Conservation (phyloP, 2,113 vertebrate genomes). For the Dicaeum eximium region DNA sequence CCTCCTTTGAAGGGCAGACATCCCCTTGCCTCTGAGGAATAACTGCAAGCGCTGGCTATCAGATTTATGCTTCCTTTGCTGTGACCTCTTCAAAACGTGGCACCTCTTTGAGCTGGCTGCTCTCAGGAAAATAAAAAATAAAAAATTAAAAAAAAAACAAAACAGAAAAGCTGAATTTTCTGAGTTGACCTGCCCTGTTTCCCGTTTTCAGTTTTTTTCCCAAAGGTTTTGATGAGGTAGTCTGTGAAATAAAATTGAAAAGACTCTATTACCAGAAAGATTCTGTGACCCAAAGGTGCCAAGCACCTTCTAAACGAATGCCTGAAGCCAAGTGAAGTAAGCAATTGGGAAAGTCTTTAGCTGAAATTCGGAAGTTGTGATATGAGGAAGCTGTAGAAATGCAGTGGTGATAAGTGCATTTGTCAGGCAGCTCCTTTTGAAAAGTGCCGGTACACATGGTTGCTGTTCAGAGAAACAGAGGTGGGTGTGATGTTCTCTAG, state of each 20-base stretch:
- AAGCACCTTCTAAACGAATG: not conserved
- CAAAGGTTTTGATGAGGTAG: not conserved
- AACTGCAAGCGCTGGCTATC: not conserved
- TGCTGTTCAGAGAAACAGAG: not conserved
- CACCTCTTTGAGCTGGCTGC: not conserved
- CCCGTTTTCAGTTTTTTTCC: not conserved
- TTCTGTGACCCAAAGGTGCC: not conserved
- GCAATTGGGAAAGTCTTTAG: not conserved
- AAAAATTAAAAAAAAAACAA: not conserved
- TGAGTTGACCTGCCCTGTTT: not conserved
- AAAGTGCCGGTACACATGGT: not conserved
- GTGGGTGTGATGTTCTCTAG: not conserved
- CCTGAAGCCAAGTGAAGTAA: not conserved
- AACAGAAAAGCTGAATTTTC: not conserved
- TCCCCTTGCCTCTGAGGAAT: not conserved
- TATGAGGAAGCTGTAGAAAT: not conserved
- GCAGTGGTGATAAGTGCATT: not conserved
- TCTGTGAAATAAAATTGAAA: not conserved
- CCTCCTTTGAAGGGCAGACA: constrained; percentile 3
- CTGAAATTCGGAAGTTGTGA: not conserved
- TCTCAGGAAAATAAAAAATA: not conserved
- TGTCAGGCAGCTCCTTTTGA: not conserved
- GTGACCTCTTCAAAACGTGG: not conserved
- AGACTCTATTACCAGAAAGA: not conserved
- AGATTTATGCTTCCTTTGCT: not conserved